Evolutionary conservation across 2,797 vertebrate species (phyloP).

Genomic region (Aldrovandia affinis): DNA sequence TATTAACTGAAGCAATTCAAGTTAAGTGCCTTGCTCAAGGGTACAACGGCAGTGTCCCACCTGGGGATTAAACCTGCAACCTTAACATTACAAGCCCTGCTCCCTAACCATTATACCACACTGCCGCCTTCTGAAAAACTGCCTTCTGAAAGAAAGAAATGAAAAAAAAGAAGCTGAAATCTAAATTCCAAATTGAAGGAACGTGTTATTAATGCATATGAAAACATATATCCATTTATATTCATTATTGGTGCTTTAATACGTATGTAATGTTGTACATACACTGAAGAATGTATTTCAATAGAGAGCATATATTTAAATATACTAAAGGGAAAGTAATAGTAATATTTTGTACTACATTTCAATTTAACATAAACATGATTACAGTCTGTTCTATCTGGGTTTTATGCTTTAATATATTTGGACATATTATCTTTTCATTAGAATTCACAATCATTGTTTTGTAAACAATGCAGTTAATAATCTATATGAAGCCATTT

Average conservation of each 20-base stretch:
- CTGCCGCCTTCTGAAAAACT: neutral
- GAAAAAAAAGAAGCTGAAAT: too few species aligned
- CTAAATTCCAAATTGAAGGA: neutral
- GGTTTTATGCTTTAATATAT: too few species aligned
- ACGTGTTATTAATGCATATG: neutral
- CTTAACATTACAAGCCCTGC: too few species aligned
- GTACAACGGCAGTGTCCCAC: too few species aligned
- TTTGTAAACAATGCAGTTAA: constrained; percentile 23
- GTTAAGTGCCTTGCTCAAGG: too few species aligned
- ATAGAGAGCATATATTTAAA: neutral
- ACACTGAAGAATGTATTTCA: neutral
- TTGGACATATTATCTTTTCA: neutral
- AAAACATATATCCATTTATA: too few species aligned
- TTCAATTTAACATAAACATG: neutral
- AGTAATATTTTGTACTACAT: neutral
- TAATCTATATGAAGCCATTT: neutral
- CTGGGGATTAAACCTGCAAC: too few species aligned
- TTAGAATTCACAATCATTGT: neutral
- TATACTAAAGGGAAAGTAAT: neutral
- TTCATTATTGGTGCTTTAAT: neutral
- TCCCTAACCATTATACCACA: too few species aligned
- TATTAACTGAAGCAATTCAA: too few species aligned
- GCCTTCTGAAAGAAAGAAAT: neutral
- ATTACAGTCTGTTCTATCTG: too few species aligned
- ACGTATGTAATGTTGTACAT: neutral